Conservation (phyloP, 2,797 vertebrate genomes). For the Urocyon cinereoargenteus region DNA sequence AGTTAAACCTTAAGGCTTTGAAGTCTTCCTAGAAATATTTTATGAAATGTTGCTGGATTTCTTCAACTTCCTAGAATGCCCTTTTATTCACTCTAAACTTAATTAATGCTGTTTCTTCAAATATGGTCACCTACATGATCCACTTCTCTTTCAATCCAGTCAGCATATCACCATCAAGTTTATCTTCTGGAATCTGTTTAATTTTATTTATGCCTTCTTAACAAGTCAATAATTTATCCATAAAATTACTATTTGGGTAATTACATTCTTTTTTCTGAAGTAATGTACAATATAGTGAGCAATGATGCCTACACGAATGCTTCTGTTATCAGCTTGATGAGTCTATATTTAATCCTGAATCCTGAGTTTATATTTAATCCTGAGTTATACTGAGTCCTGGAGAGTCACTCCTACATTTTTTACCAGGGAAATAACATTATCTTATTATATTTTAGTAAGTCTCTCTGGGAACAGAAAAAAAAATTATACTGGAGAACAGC, state of each 20-base stretch:
- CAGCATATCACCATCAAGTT: not conserved
- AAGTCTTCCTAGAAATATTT: not conserved
- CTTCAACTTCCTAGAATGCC: not conserved
- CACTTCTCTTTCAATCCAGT: not conserved
- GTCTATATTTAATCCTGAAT: not conserved
- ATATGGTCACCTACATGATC: not conserved
- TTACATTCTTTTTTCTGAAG: not conserved
- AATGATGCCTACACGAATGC: not conserved
- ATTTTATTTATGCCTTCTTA: not conserved
- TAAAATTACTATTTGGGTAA: not conserved
- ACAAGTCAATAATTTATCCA: not conserved
- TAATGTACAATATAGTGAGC: not conserved
- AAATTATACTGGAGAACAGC: not conserved
- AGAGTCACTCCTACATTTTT: not conserved
- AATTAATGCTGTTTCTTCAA: not conserved
- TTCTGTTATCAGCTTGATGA: not conserved
- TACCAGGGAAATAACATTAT: not conserved
- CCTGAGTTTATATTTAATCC: not conserved
- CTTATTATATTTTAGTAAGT: not conserved
- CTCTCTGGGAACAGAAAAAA: not conserved
- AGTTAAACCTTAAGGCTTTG: not conserved
- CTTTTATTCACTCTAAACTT: not conserved
- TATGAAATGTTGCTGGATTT: not conserved
- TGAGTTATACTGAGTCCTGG: not conserved
- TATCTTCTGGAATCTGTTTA: not conserved